Evolutionary conservation across 2,113 vertebrate species (phyloP).

Genomic region (Corydoras sp.): DNA sequence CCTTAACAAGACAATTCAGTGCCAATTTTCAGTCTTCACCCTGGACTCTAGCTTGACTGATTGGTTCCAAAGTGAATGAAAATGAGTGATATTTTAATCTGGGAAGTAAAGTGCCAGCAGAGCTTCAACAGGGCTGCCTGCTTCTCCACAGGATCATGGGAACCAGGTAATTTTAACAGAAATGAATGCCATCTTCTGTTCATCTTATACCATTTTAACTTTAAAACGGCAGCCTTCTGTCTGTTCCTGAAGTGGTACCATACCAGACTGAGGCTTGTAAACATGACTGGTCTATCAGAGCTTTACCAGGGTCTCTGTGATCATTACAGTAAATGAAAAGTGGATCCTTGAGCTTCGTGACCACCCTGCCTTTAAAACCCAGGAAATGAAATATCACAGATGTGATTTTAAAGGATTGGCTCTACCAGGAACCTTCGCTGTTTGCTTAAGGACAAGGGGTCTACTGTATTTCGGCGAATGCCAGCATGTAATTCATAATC

Average conservation of each 20-base stretch:
- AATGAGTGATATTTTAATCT: slow-evolving; percentile 27
- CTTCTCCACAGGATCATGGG: slow-evolving; percentile 4
- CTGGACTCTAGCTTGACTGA: slow-evolving; percentile 10
- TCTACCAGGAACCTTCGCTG: slow-evolving; percentile 2
- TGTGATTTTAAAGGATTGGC: slow-evolving; percentile 12
- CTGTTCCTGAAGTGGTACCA: background rate
- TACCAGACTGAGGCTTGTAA: background rate
- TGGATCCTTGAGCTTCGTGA: slow-evolving; percentile 12
- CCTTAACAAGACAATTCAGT: background rate
- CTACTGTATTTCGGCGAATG: slow-evolving; percentile 20
- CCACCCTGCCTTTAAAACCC: slow-evolving; percentile 17
- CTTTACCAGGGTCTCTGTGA: background rate
- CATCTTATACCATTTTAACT: too few species aligned
- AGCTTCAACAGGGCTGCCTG: slow-evolving; percentile 11
- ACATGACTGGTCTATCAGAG: background rate
- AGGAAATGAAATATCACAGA: slow-evolving; percentile 31
- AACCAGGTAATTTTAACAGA: slow-evolving; percentile 16
- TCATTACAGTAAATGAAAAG: slow-evolving; percentile 30
- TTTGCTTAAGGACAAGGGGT: slow-evolving; percentile 8
- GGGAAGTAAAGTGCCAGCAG: slow-evolving; percentile 11
- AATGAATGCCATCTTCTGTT: background rate
- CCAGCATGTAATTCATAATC: slow-evolving; percentile 13
- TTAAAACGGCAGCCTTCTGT: background rate
- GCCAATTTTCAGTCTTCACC: slow-evolving; percentile 17
- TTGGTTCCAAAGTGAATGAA: slow-evolving; percentile 25